These are phyloP conservation scores for Vidua chalybeata DNA, from an alignment of 2,113 vertebrate species.

Conservation along the genomic window DNA sequence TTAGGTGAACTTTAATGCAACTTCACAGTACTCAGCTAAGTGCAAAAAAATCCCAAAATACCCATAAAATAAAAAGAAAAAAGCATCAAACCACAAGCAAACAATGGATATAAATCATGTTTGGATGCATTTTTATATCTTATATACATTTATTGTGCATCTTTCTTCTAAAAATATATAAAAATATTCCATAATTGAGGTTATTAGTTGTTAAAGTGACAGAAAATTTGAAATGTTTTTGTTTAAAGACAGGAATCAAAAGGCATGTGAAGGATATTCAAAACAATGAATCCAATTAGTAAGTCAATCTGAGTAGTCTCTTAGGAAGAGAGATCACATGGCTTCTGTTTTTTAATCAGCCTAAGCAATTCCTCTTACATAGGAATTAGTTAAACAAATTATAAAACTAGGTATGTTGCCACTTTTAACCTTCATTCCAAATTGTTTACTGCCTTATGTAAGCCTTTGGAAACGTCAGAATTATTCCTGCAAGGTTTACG, in stretches of 20 bases:
- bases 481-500: background rate
- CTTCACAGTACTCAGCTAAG: background rate
- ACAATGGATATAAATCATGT: background rate
- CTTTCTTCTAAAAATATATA: background rate
- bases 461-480: background rate
- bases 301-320: background rate
- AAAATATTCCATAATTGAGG: background rate
- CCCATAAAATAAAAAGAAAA: background rate
- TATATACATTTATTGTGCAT: background rate
- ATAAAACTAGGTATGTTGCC: background rate
- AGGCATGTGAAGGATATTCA: background rate
- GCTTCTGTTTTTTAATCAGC: background rate
- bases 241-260: background rate
- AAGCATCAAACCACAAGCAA: background rate
- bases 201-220: background rate
- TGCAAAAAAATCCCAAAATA: background rate
- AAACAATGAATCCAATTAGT: background rate
- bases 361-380: background rate
- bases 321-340: background rate
- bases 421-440: background rate
- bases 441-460: background rate
- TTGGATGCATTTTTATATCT: background rate
- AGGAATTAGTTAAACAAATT: background rate
- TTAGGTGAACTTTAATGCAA: background rate
- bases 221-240: background rate